Percentiles rank a stretch among this genome's conserved stretches.
Conservation (phyloP, 2,888 invertebrate genomes). For the Acheta domesticus region DNA sequence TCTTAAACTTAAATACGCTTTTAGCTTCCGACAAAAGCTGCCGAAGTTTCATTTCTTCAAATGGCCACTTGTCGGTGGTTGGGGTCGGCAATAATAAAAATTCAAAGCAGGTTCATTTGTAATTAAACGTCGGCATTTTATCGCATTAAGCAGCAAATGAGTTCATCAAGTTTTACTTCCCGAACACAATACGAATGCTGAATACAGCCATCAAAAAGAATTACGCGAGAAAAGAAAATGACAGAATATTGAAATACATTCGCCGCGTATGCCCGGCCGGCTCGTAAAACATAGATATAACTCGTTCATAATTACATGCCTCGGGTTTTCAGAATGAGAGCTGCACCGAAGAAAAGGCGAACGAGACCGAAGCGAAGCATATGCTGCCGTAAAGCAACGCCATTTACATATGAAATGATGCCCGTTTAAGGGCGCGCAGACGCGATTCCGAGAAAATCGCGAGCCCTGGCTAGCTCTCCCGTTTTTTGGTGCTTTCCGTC, state of each 20-base stretch:
- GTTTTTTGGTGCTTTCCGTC: not conserved
- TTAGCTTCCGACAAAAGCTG: not conserved
- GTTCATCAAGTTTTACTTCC: slow-evolving; percentile 9
- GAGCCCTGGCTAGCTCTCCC: not conserved
- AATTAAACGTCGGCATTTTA: slow-evolving; percentile 1
- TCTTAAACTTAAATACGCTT: not conserved
- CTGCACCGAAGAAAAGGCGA: not conserved
- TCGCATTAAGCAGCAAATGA: slow-evolving; percentile 18
- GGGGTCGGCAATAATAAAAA: not conserved
- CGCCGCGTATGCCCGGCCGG: not conserved
- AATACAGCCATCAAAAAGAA: slow-evolving; percentile 18
- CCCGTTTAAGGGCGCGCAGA: not conserved
- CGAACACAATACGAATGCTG: not conserved
- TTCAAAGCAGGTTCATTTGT: slow-evolving; percentile 18
- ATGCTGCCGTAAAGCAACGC: not conserved
- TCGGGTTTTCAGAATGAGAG: not conserved
- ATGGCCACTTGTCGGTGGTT: not conserved
- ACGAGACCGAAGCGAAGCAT: not conserved
- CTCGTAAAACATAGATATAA: slow-evolving; percentile 6
- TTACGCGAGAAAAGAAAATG: not conserved
- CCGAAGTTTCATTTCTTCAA: not conserved
- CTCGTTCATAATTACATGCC: slow-evolving; percentile 18
- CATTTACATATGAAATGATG: slow-evolving; percentile 4
- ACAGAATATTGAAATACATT: slow-evolving; percentile 18
- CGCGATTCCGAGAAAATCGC: slow-evolving; percentile 4